Percentiles rank a stretch among this genome's conserved stretches.
Conservation (phyloP, 2,888 invertebrate species). For the Poecilobothrus nobilitatus region DNA sequence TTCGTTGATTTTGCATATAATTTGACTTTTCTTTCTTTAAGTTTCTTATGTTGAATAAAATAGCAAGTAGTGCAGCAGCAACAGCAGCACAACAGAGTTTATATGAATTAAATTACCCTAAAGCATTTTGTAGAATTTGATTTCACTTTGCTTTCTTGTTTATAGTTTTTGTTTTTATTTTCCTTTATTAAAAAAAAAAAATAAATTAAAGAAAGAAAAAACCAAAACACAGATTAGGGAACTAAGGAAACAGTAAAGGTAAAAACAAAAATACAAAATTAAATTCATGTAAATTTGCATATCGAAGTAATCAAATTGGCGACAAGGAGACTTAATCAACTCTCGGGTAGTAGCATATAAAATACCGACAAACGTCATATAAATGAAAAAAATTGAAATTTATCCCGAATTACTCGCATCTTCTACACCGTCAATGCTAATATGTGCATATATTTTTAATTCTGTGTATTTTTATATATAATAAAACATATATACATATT, state of each 20-base stretch:
- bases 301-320: constrained; percentile 17
- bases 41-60: neutral
- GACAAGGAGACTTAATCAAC: constrained; percentile 14
- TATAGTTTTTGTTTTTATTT: too few species aligned
- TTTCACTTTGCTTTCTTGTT: neutral
- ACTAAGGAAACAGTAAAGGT: neutral
- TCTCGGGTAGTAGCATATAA: constrained; percentile 3
- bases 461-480: neutral
- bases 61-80: neutral
- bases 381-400: constrained; percentile 8
- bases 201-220: neutral
- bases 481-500: too few species aligned
- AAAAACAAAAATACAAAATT: neutral
- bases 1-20: neutral
- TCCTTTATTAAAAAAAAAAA: too few species aligned
- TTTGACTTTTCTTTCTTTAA: neutral
- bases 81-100: neutral
- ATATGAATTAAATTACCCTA: neutral
- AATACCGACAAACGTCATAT: constrained; percentile 9
- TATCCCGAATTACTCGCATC: constrained; percentile 3
- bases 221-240: neutral
- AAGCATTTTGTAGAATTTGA: neutral
- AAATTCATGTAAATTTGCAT: constrained; percentile 18
- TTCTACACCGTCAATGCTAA: neutral
- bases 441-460: constrained; percentile 11